Evolutionary conservation across 2,113 vertebrate genomes (phyloP), one percentile per base, ranked within the genome.

Genomic region (Patagioenas fasciata): DNA sequence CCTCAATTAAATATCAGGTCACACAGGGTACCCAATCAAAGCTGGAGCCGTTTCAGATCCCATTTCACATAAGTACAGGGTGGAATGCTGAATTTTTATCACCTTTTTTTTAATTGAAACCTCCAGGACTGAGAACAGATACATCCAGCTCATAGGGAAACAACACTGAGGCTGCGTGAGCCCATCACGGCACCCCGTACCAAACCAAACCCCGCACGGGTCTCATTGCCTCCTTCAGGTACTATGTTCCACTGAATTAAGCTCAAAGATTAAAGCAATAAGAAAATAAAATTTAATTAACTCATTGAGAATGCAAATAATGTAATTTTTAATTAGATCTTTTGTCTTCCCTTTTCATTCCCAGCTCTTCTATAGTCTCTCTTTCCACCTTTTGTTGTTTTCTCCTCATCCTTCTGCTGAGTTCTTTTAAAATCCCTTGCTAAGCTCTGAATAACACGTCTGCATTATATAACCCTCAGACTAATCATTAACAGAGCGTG

Each of bases 231-330:
- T 92, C 69, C 51, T 72, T 54, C 61, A 25, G 25, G 54, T 15
- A 8, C 36, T 71, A 0, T 47, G 95, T 91, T 95, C 80, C 77
- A n/a, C 89, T 80, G 87, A 96, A 96, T 92, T 91, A 86, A 83
- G 47, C 64, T 73, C 60, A 64, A 40, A 84, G 91, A 96, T 94
- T 89, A 95, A 94, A 92, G 95, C 77, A 89, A 62, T 78, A 80
- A 95, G 84, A 78, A 91, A 89, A 96, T 88, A 86, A 89, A 96
- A 95, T 66, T 58, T 56, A 95, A 94, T 92, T 83, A 91, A 28
- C 69, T 32, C 78, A 89, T 88, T 84, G 89, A 89, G 91, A 92
- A 94, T 77, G 84, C 87, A 94, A 96, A 92, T 93, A 94, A 91
- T 78, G 91, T 36, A 16, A 66, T 84, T 94, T 73, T 89, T 78